phyloP scores from a whole-genome alignment of 2,797 vertebrate genomes.

The Crenuchus spilurus region DNA sequence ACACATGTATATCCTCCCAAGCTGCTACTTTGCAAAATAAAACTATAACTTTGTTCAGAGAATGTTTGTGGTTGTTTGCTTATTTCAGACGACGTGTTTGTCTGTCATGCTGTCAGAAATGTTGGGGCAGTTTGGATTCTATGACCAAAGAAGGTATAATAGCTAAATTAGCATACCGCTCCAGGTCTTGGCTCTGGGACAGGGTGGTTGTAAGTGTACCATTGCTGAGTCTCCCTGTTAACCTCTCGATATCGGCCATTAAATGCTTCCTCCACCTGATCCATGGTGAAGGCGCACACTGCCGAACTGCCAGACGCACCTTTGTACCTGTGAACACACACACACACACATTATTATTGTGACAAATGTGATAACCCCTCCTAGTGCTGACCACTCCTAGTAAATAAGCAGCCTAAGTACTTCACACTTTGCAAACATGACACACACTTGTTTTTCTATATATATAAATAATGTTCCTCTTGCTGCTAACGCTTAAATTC shows the following conservation, averaged over 20 bases:
- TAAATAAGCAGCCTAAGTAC: neutral
- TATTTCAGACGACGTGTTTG: too few relatives aligned
- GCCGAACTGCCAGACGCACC: conserved; percentile 88
- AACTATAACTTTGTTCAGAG: too few relatives aligned
- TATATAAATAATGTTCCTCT: too few relatives aligned
- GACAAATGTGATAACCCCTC: neutral
- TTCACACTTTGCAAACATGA: conserved; percentile 8
- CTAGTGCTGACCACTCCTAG: neutral
- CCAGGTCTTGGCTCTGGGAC: conserved; percentile 91
- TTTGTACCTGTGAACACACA: conserved; percentile 77
- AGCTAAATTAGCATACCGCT: conserved; percentile 84
- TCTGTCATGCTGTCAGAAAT: too few relatives aligned
- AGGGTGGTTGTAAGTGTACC: conserved; percentile 89
- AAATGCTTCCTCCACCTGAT: conserved; percentile 87
- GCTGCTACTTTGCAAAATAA: too few relatives aligned
- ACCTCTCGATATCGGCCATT: conserved; percentile 90
- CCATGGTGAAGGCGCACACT: conserved; percentile 91
- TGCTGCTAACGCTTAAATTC: too few relatives aligned
- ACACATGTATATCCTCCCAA: too few relatives aligned
- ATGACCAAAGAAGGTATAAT: too few relatives aligned
- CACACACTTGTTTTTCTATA: too few relatives aligned
- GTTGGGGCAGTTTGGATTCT: too few relatives aligned
- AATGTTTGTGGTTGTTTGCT: too few relatives aligned
- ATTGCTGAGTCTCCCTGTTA: conserved; percentile 94
- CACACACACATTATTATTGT: conserved; percentile 1